Conservation (phyloP, 2,797 vertebrate genomes). For the Gallinago nigripennis region DNA sequence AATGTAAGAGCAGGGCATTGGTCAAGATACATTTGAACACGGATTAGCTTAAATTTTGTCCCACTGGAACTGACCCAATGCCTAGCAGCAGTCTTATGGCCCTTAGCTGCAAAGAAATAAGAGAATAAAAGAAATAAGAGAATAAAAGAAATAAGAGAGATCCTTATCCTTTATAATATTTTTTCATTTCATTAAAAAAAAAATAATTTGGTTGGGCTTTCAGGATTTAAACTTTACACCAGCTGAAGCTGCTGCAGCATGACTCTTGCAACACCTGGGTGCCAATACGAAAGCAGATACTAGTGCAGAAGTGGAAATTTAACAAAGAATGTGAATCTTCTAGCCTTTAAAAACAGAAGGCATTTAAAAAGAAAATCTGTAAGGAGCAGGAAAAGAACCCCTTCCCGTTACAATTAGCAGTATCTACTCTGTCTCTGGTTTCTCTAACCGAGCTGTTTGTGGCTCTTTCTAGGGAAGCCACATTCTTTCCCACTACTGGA, state of each 20-base stretch:
- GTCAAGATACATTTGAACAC: not conserved
- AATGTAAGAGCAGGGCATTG: not conserved
- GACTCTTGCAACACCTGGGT: not conserved
- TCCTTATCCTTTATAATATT: not conserved
- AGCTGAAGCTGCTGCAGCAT: not conserved
- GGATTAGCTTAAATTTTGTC: not conserved
- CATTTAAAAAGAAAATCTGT: not conserved
- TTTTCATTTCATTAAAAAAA: not conserved
- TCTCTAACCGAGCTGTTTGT: not conserved
- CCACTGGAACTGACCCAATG: not conserved
- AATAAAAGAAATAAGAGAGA: not conserved
- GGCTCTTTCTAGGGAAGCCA: not conserved
- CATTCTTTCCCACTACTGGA: not conserved
- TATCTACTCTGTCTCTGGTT: not conserved
- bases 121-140: not conserved
- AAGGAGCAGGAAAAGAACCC: not conserved
- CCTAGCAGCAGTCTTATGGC: not conserved
- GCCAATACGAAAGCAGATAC: not conserved
- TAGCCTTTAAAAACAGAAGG: not conserved
- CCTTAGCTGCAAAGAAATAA: not conserved
- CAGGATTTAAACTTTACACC: not conserved
- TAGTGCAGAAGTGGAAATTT: not conserved
- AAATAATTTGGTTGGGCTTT: not conserved
- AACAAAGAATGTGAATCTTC: not conserved
- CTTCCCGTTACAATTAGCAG: not conserved